These are phyloP conservation scores for Elaphurus davidianus DNA, from an alignment of 2,113 vertebrate species.

Conservation along the genomic window DNA sequence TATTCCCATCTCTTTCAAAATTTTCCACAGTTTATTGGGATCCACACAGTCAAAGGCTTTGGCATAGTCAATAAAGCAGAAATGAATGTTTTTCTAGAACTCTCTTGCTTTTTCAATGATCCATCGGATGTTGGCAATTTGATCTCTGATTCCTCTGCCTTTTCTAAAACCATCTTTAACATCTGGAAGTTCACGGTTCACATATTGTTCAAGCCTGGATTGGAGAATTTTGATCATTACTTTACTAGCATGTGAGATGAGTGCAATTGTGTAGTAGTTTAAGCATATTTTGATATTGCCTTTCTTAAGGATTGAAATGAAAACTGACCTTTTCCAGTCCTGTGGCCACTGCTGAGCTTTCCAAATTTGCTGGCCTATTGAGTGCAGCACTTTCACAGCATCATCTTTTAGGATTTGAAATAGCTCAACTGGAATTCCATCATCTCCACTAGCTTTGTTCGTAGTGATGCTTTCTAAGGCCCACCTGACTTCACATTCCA, in stretches of 20 bases:
- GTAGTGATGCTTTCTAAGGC: no score
- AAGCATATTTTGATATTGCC: neutral
- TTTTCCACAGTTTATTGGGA: neutral
- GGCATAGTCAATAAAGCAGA: neutral
- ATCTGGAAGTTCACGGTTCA: neutral
- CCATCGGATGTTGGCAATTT: neutral
- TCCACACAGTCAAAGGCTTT: neutral
- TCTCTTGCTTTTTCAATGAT: neutral
- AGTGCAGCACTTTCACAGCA: no score
- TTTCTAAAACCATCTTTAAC: neutral
- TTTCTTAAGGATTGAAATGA: no score
- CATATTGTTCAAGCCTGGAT: rapidly evolving
- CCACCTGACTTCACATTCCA: no score
- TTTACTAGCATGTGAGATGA: neutral
- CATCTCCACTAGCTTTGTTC: no score
- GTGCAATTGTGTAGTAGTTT: neutral
- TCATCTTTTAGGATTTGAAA: no score
- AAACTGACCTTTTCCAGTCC: no score
- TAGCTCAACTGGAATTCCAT: no score
- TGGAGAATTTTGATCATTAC: neutral
- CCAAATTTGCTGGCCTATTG: no score
- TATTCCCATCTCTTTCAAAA: rapidly evolving
- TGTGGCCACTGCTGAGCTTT: no score
- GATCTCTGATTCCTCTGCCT: neutral
- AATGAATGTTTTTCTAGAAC: neutral